Conservation (phyloP, 2,888 invertebrate genomes). For the Epicampocera succincta region DNA sequence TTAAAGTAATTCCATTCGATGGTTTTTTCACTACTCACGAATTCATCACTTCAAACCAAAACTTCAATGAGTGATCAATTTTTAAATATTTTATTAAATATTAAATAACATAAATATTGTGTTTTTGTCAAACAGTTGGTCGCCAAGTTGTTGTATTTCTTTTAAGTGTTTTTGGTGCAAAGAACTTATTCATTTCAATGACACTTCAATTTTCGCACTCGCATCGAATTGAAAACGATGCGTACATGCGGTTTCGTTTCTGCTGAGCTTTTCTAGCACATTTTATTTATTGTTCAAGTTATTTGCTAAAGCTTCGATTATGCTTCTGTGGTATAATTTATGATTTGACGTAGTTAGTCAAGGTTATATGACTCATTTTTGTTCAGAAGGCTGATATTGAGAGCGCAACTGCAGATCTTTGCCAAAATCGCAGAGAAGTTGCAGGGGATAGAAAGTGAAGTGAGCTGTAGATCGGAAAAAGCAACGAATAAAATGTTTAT, state of each 20-base stretch:
- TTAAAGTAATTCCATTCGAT: slow-evolving; percentile 13
- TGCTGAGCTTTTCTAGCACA: not conserved
- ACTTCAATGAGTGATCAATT: slow-evolving; percentile 28
- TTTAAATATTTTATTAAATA: slow-evolving; percentile 14
- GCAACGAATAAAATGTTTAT: no score
- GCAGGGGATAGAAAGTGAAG: no score
- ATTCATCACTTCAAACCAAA: slow-evolving; percentile 33
- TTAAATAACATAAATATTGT: slow-evolving; percentile 11
- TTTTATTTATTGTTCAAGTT: slow-evolving; percentile 3
- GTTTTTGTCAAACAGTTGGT: not conserved
- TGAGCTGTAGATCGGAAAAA: no score
- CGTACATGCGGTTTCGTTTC: slow-evolving; percentile 45
- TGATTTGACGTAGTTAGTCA: no score
- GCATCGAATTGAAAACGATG: no score
- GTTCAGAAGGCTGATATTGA: not conserved
- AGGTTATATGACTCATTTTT: not conserved
- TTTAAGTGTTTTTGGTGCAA: slow-evolving; percentile 14
- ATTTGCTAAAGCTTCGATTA: slow-evolving; percentile 24
- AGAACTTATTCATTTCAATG: slow-evolving; percentile 60
- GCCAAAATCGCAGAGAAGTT: not conserved
- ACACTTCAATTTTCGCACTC: slow-evolving; percentile 42
- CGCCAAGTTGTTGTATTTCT: slow-evolving; percentile 4
- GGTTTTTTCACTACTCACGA: slow-evolving; percentile 13
- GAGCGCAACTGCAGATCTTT: not conserved
- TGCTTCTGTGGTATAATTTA: not conserved